A percentile compares a stretch with the other conserved stretches of the same genome.
Evolutionary conservation across 2,888 invertebrate genomes (phyloP).

Genomic region (Acleris emargana): DNA sequence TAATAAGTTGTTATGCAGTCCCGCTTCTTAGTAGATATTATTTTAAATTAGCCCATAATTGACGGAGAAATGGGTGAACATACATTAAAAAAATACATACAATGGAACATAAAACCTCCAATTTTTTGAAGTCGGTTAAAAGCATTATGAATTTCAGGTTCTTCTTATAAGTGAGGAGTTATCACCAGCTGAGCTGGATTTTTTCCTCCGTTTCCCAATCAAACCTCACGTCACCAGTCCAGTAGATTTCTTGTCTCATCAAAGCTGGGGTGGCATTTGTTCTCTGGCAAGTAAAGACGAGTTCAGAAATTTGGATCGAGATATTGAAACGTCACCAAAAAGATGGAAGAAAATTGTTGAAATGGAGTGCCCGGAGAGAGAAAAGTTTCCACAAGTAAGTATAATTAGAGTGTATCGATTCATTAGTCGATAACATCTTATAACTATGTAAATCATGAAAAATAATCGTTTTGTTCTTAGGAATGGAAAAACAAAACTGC

Average conservation of each 20-base stretch:
- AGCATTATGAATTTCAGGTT: slow-evolving; percentile 82
- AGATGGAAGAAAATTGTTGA: slow-evolving; percentile 99
- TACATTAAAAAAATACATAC: too few species aligned
- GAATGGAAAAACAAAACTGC: slow-evolving; percentile 99
- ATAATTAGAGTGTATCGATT: not conserved
- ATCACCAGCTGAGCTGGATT: slow-evolving; percentile 93
- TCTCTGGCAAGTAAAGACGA: slow-evolving; percentile 95
- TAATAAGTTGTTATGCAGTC: too few species aligned
- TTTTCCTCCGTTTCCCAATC: slow-evolving; percentile 95
- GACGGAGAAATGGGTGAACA: too few species aligned
- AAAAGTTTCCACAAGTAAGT: slow-evolving; percentile 94
- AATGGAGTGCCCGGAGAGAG: slow-evolving; percentile 96
- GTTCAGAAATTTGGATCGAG: slow-evolving; percentile 95
- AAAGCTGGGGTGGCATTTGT: slow-evolving; percentile 97
- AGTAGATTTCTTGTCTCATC: slow-evolving; percentile 96
- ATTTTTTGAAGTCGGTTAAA: too few species aligned
- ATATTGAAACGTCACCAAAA: slow-evolving; percentile 98
- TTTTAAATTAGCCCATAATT: too few species aligned
- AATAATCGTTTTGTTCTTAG: slow-evolving; percentile 47
- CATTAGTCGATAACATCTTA: not conserved
- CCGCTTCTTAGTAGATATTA: too few species aligned
- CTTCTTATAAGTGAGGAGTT: slow-evolving; percentile 94
- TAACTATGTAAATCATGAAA: not conserved
- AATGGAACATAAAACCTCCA: too few species aligned
- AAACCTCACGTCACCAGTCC: slow-evolving; percentile 97